A percentile compares a stretch with the other conserved stretches of the same genome.
phyloP scores from a whole-genome alignment of 2,888 invertebrate genomes.

The Cybosia mesomella region DNA sequence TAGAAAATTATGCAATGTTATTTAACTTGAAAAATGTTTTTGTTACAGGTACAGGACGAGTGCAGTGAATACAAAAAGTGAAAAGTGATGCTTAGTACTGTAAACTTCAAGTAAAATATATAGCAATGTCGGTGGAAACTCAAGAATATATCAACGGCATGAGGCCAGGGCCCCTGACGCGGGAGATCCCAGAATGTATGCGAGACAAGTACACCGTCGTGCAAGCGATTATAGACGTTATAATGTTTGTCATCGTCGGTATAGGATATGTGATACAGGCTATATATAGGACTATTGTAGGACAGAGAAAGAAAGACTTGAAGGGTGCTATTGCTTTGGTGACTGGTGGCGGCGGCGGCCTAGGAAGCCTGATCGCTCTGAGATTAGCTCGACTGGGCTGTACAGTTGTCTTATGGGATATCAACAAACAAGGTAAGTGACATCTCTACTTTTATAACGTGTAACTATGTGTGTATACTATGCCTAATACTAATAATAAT shows the following conservation, averaged over 20 bases:
- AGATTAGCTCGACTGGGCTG: conserved; percentile 92
- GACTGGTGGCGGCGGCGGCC: conserved; percentile 95
- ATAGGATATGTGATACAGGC: conserved; percentile 84
- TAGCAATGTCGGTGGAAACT: conserved; percentile 70
- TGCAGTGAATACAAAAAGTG: conserved; percentile 40
- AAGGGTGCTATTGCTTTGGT: conserved; percentile 93
- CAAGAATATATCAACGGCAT: conserved; percentile 80
- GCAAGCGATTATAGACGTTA: conserved; percentile 85
- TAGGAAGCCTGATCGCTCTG: conserved; percentile 92
- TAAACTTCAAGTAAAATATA: conserved; percentile 23
- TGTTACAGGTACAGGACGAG: conserved; percentile 57
- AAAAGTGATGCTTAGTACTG: conserved; percentile 64
- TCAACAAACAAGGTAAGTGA: conserved; percentile 92
- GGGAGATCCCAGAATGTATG: conserved; percentile 84
- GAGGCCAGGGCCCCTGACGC: conserved; percentile 77
- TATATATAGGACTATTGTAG: conserved; percentile 88
- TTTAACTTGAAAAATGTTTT: conserved; percentile 24
- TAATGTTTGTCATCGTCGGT: conserved; percentile 84
- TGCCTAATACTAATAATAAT: no score
- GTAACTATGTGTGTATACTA: background rate
- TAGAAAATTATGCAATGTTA: background rate
- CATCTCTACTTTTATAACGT: background rate
- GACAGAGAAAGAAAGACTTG: conserved; percentile 89
- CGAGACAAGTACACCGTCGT: conserved; percentile 83
- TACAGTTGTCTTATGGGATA: conserved; percentile 95